These are phyloP conservation scores for Poecilus cupreus DNA, from an alignment of 2,888 invertebrate species.

Conservation along the genomic window DNA sequence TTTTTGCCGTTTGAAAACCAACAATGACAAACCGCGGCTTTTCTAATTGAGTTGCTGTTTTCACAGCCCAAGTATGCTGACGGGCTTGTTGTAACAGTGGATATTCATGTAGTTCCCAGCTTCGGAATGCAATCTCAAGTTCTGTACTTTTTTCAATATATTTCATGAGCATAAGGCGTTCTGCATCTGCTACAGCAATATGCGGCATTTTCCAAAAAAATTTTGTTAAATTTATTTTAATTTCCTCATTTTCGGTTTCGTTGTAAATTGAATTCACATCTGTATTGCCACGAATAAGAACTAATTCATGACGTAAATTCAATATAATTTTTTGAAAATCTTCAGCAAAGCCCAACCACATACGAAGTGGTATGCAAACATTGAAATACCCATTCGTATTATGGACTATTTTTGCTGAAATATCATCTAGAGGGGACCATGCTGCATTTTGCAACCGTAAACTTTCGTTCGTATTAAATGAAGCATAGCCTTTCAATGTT, in stretches of 20 bases:
- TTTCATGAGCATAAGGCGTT: conserved; percentile 63
- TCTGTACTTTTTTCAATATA: conserved; percentile 48
- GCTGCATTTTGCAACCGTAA: conserved; percentile 64
- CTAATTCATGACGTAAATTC: conserved; percentile 69
- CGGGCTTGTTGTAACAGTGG: conserved; percentile 67
- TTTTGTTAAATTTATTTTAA: conserved; percentile 60
- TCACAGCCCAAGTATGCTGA: conserved; percentile 67
- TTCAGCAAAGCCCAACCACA: conserved; percentile 68
- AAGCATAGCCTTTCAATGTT: conserved; percentile 68
- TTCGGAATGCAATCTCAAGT: conserved; percentile 64
- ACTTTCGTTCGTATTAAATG: conserved; percentile 64
- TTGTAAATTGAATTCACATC: no score
- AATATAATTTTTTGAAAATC: conserved; percentile 69
- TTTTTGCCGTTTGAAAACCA: conserved; percentile 69
- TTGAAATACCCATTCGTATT: conserved; percentile 56
- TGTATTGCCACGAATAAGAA: conserved; percentile 64
- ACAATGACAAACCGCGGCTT: conserved; percentile 69
- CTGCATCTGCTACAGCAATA: conserved; percentile 62
- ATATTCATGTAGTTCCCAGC: conserved; percentile 69
- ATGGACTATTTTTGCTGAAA: conserved; percentile 45
- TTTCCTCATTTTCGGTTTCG: no score
- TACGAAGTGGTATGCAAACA: conserved; percentile 63
- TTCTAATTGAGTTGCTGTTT: conserved; percentile 66
- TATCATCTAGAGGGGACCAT: conserved; percentile 61
- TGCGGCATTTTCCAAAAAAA: conserved; percentile 62